phyloP scores from a whole-genome alignment of 2,888 invertebrate genomes.

The Dermolepida albohirtum region DNA sequence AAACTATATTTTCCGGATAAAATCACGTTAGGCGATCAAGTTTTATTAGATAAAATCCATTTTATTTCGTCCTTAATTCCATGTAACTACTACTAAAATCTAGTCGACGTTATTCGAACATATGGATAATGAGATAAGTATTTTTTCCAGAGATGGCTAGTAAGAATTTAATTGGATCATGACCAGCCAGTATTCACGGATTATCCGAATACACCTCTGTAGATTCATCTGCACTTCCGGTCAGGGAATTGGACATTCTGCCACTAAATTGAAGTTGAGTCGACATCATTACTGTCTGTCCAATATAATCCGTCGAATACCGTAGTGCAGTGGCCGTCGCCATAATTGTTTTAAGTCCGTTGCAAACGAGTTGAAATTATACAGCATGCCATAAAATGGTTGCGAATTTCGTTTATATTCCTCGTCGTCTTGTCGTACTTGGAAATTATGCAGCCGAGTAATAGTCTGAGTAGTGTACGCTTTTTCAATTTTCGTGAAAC shows the following conservation, averaged over 20 bases:
- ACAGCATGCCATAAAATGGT: conserved; percentile 3
- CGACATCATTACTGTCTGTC: conserved; percentile 16
- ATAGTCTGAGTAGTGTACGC: too few relatives aligned
- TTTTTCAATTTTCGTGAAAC: too few relatives aligned
- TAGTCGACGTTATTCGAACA: background rate
- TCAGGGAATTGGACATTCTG: conserved; percentile 16
- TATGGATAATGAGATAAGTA: background rate
- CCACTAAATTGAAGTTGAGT: conserved; percentile 16
- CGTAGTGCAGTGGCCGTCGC: background rate
- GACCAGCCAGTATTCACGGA: conserved; percentile 11
- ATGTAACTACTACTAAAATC: conserved; percentile 1
- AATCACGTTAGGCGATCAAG: too few relatives aligned
- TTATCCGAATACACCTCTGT: conserved; percentile 10
- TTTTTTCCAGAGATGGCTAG: background rate
- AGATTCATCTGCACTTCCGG: conserved; percentile 2
- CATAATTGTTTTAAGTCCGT: conserved; percentile 13
- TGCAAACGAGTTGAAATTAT: conserved; percentile 10
- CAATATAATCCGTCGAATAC: conserved; percentile 1
- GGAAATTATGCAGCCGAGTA: too few relatives aligned
- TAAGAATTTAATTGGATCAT: conserved; percentile 9
- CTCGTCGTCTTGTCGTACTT: background rate
- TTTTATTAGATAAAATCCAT: background rate
- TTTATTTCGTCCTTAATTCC: background rate
- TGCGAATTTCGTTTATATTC: conserved; percentile 2
- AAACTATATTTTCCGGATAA: too few relatives aligned